Evolutionary conservation across 2,888 invertebrate species (phyloP), one percentile per base, ranked within the genome.

Genomic region (Acanthoscelides obtectus): DNA sequence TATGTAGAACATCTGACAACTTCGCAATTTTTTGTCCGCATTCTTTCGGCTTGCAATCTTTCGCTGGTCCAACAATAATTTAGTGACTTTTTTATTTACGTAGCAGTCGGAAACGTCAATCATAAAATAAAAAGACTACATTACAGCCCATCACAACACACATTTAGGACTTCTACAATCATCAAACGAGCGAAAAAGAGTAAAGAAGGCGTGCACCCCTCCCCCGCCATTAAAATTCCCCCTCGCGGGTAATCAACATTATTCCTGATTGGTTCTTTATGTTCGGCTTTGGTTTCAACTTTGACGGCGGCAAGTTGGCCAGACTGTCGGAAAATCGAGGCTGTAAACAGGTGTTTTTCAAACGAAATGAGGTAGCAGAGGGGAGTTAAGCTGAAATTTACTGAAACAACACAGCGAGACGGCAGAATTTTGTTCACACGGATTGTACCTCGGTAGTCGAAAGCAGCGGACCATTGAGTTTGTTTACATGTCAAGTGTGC

Each of bases 291-390:
- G 45, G 45, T 45, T 45, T 45, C 45, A 45, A 45, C 12, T 45
- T 45, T 45, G 17, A 45, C 45, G 45, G 45, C 45, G 45, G 45
- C 27, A 71, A 67, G 88, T 88, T 88, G 88, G 88, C 85, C 83
- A 81, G 84, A 87, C 88, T 87, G 87, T 90, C 89, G 89, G 92
- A 91, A 92, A 92, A 90, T 89, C 88, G 86, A 86, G 86, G 86
- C 85, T 87, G 87, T 86, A 89, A 92, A 92, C 92, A 92, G 92
- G 92, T 92, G 92, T 92, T 91, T 90, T 87, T 89, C 88, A 89
- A 90, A 90, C 88, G 89, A 89, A 89, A 87, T 87, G 89, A 87
- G 87, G 87, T 74, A 77, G 73, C 75, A 78, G 79, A 81, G 81
- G 82, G 83, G 83, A 83, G 84, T 82, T 75, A 77, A 75, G 69